These are phyloP conservation scores for Papilio dardanus DNA, from an alignment of 1,140 invertebrate genomes.

Conservation along the genomic window DNA sequence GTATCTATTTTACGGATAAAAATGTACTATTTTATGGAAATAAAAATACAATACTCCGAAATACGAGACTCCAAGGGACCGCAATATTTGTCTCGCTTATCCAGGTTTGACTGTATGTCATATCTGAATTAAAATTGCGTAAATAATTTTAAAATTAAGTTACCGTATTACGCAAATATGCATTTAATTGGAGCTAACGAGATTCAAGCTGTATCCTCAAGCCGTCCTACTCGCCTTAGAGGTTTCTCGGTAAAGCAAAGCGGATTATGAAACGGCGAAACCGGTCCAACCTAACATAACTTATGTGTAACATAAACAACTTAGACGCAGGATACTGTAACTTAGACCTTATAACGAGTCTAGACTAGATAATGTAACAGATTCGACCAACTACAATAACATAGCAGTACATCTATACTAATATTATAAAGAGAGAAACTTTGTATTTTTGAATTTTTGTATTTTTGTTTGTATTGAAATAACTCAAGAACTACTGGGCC, in stretches of 20 bases:
- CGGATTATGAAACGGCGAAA: slow-evolving; percentile 38
- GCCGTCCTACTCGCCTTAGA: slow-evolving; percentile 43
- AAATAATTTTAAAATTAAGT: neutral
- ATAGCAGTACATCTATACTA: no score
- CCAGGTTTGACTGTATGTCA: no score
- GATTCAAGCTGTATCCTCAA: slow-evolving; percentile 43
- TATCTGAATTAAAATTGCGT: neutral
- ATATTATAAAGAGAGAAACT: no score
- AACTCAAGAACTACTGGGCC: no score
- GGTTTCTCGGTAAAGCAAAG: slow-evolving; percentile 45
- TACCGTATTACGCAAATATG: neutral
- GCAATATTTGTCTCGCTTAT: no score
- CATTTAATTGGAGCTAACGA: slow-evolving; percentile 21
- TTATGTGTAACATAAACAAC: slow-evolving; percentile 27
- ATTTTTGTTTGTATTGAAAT: no score
- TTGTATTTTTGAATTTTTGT: no score
- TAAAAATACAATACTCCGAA: no score
- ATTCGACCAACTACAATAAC: neutral
- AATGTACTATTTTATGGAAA: neutral
- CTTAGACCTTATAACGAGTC: neutral
- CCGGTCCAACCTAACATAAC: neutral
- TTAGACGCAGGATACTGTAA: neutral
- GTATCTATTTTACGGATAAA: neutral
- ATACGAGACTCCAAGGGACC: no score
- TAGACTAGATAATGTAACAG: neutral